Base-by-base conservation (phyloP, 2,113 vertebrate species). In the Kryptolebias marmoratus region DNA sequence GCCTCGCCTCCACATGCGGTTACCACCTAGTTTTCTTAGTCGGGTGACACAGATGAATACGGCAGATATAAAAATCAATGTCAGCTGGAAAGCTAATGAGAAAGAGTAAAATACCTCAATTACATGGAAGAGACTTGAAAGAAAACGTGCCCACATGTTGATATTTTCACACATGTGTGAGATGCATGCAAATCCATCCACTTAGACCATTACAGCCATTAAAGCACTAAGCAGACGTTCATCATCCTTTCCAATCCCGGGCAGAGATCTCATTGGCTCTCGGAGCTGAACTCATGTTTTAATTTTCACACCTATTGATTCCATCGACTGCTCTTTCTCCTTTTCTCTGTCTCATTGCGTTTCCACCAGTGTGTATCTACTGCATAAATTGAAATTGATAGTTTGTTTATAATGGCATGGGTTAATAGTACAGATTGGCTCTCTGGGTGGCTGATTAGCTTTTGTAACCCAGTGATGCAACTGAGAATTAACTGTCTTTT, bases 261-360 rank as follows among this genome's bases (percentile, higher is more conserved):
- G 30, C 53, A 54, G 78, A 73, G 87, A 80, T 76, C 72, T 78
- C 64, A 56, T 68, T 80, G 74, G 74, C 73, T 66, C 80, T 58
- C 50, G 8, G 75, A 75, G 78, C 57, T 73, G 88, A 76, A 85
- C 84, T 84, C 75, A 77, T 83, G 82, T 62, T 84, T 85, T 79
- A 80, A 85, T 86, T 85, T 90, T 80, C 68, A 79, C 58, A 68
- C 14, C 77, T 77, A 90, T 88, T 71, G 77, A 90, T 91, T 88
- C 52, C 39, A 75, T 85, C 39, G 64, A 69, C 64, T 65, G 78
- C 47, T 64, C 30, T 65, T 54, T 64, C 54, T 39, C 11, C 62
- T 42, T n/a, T 44, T 11, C 30, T 57, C 45, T 69, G 48, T 66
- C 64, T 79, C 62, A 50, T 73, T 61, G 66, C 64, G 65, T 72